These are phyloP conservation scores for Mycetomoellerius zeteki DNA, from an alignment of 1,140 invertebrate genomes.

Conservation along the genomic window DNA sequence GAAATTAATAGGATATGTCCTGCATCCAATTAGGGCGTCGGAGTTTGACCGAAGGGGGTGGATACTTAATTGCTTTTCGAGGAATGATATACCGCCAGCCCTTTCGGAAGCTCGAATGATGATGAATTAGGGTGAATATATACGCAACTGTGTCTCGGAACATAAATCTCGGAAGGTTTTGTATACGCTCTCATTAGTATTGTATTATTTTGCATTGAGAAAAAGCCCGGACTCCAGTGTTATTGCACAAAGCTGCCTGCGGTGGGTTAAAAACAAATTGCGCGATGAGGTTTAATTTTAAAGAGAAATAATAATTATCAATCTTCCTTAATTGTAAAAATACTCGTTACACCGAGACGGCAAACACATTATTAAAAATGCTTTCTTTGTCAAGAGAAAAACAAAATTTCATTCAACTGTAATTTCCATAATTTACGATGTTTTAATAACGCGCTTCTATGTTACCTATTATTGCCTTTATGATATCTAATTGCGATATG, in stretches of 20 bases:
- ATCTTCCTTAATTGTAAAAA: conserved; percentile 12
- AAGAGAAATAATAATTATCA: conserved; percentile 31
- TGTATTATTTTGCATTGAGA: conserved; percentile 43
- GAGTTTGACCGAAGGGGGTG: conserved; percentile 70
- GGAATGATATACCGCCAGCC: conserved; percentile 58
- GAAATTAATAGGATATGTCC: conserved; percentile 76
- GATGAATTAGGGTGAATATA: conserved; percentile 61
- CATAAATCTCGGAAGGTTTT: conserved; percentile 43
- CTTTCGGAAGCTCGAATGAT: conserved; percentile 61
- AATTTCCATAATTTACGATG: conserved; percentile 22
- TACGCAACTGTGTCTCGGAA: conserved; percentile 44
- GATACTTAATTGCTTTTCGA: conserved; percentile 73
- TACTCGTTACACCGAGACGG: not conserved
- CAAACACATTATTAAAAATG: not conserved
- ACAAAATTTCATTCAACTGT: not conserved
- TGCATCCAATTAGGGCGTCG: conserved; percentile 70
- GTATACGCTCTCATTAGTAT: conserved; percentile 54
- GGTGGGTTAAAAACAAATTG: conserved; percentile 34
- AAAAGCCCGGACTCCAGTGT: not conserved
- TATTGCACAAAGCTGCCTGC: not conserved
- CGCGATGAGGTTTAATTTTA: conserved; percentile 12
- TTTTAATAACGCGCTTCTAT: not conserved
- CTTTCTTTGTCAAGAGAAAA: not conserved
- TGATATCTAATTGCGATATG: not conserved
- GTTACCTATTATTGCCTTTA: conserved; percentile 2